Evolutionary conservation across 2,113 vertebrate genomes (phyloP).

Genomic region (Orthonyx spaldingii): DNA sequence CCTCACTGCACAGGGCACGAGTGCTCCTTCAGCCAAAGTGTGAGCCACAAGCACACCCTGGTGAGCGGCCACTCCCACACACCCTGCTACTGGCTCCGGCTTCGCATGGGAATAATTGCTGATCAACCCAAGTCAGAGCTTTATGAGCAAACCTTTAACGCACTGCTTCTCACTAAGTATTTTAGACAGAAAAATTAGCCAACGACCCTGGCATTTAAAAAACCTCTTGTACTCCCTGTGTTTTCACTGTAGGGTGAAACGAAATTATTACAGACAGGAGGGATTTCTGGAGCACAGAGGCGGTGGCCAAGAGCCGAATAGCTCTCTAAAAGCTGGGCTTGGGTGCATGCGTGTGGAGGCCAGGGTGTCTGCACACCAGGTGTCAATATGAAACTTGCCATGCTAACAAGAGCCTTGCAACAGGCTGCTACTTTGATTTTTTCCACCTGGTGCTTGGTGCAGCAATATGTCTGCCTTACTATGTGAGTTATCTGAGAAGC

Average conservation of each 20-base stretch:
- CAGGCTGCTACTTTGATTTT: conserved; percentile 61
- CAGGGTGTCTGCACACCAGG: not conserved
- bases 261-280: not conserved
- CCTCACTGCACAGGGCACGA: not conserved
- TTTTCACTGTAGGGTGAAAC: not conserved
- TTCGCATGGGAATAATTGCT: not conserved
- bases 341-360: not conserved
- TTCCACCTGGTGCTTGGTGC: conserved; percentile 67
- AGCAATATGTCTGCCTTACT: conserved; percentile 56
- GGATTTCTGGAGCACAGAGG: not conserved
- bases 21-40: no score
- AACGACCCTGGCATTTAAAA: not conserved
- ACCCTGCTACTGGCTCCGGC: not conserved
- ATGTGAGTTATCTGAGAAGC: conserved; percentile 73
- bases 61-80: rapidly evolving
- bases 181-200: conserved; percentile 12
- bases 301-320: not conserved
- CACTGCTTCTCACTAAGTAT: not conserved
- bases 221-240: not conserved
- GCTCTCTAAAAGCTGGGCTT: not conserved
- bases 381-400: conserved; percentile 35
- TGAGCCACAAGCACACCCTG: not conserved
- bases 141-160: not conserved
- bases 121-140: not conserved
- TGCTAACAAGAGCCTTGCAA: conserved; percentile 35